Evolutionary conservation across 2,113 vertebrate genomes (phyloP).

Genomic region (Meles meles): DNA sequence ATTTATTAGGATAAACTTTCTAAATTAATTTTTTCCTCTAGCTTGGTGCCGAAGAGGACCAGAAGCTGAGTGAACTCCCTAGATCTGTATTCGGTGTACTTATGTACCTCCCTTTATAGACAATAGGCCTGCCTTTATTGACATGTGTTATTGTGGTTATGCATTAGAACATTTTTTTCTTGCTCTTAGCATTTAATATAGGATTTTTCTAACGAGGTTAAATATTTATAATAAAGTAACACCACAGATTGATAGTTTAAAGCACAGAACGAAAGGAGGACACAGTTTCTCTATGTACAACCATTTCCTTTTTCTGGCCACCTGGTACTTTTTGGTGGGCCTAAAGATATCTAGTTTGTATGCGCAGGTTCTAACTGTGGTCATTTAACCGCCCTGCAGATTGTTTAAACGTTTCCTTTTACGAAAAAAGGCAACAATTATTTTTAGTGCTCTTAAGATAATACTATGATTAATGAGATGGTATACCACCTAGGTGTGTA

Average conservation of each 20-base stretch:
- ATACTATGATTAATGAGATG: background rate
- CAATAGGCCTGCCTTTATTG: background rate
- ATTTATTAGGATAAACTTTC: background rate
- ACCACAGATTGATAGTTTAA: slow-evolving; percentile 27
- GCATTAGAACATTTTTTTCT: background rate
- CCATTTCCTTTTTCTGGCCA: background rate
- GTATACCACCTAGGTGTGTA: background rate
- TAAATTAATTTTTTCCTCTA: background rate
- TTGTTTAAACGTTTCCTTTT: slow-evolving; percentile 25
- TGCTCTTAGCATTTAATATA: background rate
- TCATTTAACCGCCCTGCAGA: background rate
- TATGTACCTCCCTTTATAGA: background rate
- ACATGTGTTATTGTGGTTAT: background rate
- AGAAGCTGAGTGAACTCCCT: background rate
- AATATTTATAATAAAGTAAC: slow-evolving; percentile 31
- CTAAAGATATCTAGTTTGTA: background rate
- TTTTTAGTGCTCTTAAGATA: background rate
- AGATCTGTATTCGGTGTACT: background rate
- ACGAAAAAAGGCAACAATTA: background rate
- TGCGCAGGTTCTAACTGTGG: background rate
- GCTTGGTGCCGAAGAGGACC: background rate
- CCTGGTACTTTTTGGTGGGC: slow-evolving; percentile 21
- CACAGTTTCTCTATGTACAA: slow-evolving; percentile 4
- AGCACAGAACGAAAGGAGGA: background rate
- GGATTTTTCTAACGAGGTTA: slow-evolving; percentile 31